Evolutionary conservation across 2,888 invertebrate species (phyloP), one percentile per base, ranked within the genome.

Genomic region (Lithosia quadra): DNA sequence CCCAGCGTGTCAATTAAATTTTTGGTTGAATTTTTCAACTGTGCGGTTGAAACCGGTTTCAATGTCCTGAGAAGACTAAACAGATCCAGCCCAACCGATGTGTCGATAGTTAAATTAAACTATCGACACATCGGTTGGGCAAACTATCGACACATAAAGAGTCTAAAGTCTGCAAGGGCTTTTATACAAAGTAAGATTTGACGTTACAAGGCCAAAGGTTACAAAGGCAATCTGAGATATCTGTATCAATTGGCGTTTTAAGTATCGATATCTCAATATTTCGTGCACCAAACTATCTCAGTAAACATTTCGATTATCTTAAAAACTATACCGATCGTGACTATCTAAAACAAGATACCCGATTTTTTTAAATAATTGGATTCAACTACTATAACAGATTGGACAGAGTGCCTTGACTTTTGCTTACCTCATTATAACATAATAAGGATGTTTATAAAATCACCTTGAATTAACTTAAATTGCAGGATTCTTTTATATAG

Each of bases 361-460:
- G 9, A 22, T 21, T 13, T 49, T 28, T 63, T 21, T 13, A 7
- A 15, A 53, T 13, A 21, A 63, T 63, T 33, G 28, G n/a, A 63
- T 49, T 33, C 2, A 39, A 60, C 60, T 10, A 24, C 60, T 13
- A n/a, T 15, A 63, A 49, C n/a, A 21, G n/a, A 49, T 10, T 49
- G 24, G 56, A 56, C 21, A 13, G 0, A 15, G n/a, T 21, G 13
- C 80, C 79, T 72, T 80, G 79, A 80, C 67, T 69, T 78, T 68
- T 76, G 68, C 65, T 67, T 65, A 71, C 55, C 61, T 68, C 57
- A 72, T 80, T 53, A 71, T 34, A 64, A 53, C 49, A 60, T 73
- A 68, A 76, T 70, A 80, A 77, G 78, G 75, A 78, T 80, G 68
- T 69, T 53, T 66, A 67, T 33, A 62, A 8, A 53, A 60, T 24